phyloP scores from a whole-genome alignment of 2,888 invertebrate species.

The Timema podura region DNA sequence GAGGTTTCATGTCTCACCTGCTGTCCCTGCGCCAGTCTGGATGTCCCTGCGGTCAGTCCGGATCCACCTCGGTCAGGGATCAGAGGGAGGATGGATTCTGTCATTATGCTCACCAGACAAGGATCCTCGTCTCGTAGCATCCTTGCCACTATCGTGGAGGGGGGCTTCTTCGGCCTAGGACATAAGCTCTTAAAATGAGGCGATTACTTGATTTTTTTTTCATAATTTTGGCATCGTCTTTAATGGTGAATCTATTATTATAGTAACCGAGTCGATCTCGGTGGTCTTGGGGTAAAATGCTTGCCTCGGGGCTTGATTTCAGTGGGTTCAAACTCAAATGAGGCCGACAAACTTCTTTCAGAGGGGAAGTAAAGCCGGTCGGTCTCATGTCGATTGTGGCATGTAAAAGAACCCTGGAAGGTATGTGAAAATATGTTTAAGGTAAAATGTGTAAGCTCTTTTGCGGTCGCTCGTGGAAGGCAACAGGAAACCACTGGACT shows the following conservation, averaged over 20 bases:
- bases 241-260: not conserved
- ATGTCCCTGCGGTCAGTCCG: constrained; percentile 22
- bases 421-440: too few relatives aligned
- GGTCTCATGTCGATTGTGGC: too few relatives aligned
- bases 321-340: too few relatives aligned
- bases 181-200: not conserved
- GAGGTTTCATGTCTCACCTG: constrained; percentile 29
- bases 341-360: too few relatives aligned
- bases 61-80: constrained; percentile 36
- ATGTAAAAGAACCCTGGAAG: too few relatives aligned
- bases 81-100: constrained; percentile 45
- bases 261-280: not conserved
- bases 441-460: too few relatives aligned
- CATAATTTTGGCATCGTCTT: not conserved
- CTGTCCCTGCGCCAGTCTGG: constrained; percentile 31
- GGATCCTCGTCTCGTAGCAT: constrained; percentile 46
- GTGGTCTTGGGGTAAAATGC: too few relatives aligned
- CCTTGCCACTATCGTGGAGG: constrained; percentile 22
- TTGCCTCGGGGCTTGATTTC: too few relatives aligned
- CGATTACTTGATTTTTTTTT: not conserved
- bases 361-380: too few relatives aligned
- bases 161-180: constrained; percentile 31
- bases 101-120: constrained; percentile 43
- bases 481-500: too few relatives aligned
- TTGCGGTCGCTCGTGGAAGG: too few relatives aligned